Percentiles rank a stretch among this genome's conserved stretches.
phyloP scores from a whole-genome alignment of 2,888 invertebrate genomes.

The Nomada flava region DNA sequence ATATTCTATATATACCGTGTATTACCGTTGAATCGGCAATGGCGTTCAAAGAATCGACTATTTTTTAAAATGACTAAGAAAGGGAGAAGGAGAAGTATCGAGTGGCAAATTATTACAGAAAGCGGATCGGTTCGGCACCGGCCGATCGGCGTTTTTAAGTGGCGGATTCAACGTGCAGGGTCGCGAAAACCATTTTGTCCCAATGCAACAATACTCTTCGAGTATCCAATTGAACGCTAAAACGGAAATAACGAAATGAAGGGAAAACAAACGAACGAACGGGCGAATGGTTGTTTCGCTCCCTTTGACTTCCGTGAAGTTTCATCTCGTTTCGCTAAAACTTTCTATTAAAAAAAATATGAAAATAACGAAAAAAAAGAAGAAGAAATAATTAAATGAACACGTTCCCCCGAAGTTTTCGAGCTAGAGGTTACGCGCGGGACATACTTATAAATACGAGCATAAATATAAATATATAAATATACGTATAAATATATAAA shows the following conservation, averaged over 20 bases:
- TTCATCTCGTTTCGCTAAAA: conserved; percentile 70
- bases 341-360: conserved; percentile 25
- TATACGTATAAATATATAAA: conserved; percentile 43
- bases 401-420: conserved; percentile 29
- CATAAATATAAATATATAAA: conserved; percentile 58
- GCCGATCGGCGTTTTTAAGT: conserved; percentile 35
- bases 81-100: conserved; percentile 63
- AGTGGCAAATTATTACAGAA: conserved; percentile 77
- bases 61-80: conserved; percentile 75
- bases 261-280: conserved; percentile 8
- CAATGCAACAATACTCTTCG: conserved; percentile 27
- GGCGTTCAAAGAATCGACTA: conserved; percentile 79
- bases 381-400: background rate
- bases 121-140: conserved; percentile 35
- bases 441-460: conserved; percentile 38
- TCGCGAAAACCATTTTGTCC: conserved; percentile 37
- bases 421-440: conserved; percentile 29
- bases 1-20: conserved; percentile 53
- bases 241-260: background rate
- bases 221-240: conserved; percentile 40
- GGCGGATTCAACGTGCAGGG: conserved; percentile 52
- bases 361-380: background rate
- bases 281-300: conserved; percentile 59
- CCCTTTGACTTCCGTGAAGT: conserved; percentile 78
- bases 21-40: conserved; percentile 63